phyloP scores from a whole-genome alignment of 1,140 invertebrate species.

The Dinoponera quadriceps region DNA sequence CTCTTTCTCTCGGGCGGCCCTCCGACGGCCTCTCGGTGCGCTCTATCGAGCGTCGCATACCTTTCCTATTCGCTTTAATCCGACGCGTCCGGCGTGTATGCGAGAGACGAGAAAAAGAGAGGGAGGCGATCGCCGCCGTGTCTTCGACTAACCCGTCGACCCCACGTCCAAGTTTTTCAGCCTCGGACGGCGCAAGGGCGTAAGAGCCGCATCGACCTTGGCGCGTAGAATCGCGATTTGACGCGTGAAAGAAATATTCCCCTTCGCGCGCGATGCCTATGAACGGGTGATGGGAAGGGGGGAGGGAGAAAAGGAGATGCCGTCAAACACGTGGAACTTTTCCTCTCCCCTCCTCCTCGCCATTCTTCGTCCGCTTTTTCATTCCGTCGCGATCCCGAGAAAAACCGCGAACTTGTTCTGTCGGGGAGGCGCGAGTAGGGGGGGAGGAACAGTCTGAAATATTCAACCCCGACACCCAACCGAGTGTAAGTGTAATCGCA shows the following conservation, averaged over 20 bases:
- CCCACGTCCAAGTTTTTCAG: not conserved
- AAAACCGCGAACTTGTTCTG: not conserved
- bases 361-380: not conserved
- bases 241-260: slow-evolving; percentile 28
- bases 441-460: not conserved
- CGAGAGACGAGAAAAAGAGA: not conserved
- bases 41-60: not conserved
- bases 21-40: too few relatives aligned
- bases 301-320: not conserved
- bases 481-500: not conserved
- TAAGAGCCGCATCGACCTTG: slow-evolving; percentile 11
- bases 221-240: slow-evolving; percentile 32
- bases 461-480: not conserved
- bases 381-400: not conserved
- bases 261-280: not conserved
- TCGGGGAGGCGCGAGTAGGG: not conserved
- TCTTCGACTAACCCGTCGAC: not conserved
- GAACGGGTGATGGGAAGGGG: not conserved
- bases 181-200: not conserved
- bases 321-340: not conserved
- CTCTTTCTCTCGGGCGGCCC: too few relatives aligned
- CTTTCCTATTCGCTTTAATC: not conserved
- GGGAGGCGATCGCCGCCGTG: not conserved
- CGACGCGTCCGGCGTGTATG: not conserved
- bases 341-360: too few relatives aligned